phyloP scores from a whole-genome alignment of 1,140 invertebrate genomes.

The Pseudomyrmex flavicornis region DNA sequence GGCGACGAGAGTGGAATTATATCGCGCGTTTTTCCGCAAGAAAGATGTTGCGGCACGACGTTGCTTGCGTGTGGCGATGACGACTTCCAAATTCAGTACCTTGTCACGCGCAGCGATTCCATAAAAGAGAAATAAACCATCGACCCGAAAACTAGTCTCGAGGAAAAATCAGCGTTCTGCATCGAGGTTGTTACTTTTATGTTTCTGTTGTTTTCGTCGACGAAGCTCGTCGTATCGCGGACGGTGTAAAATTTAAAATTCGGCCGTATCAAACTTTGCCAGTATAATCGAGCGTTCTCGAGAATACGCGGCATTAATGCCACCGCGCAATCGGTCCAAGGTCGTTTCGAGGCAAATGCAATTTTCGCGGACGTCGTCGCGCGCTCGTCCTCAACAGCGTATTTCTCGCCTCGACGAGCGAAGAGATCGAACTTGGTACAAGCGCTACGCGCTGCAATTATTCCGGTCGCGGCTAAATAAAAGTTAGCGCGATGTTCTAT shows the following conservation, averaged over 20 bases:
- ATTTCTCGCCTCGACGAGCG: background rate
- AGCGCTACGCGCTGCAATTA: constrained; percentile 40
- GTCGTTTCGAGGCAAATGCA: constrained; percentile 32
- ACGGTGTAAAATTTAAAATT: too few species aligned
- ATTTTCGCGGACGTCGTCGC: constrained; percentile 23
- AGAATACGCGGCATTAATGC: constrained; percentile 12
- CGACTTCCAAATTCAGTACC: background rate
- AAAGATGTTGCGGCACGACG: constrained; percentile 21
- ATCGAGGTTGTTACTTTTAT: constrained; percentile 21
- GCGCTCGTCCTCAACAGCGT: background rate
- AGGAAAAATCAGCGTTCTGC: constrained; percentile 7
- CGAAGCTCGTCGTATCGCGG: too few species aligned
- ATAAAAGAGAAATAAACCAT: constrained; percentile 8
- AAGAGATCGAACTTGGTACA: constrained; percentile 14
- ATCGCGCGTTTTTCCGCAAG: background rate
- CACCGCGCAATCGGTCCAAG: constrained; percentile 33
- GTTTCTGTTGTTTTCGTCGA: background rate
- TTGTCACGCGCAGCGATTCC: background rate
- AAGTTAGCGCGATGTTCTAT: constrained; percentile 26
- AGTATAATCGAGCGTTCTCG: background rate
- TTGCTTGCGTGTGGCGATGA: constrained; percentile 19
- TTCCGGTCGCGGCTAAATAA: constrained; percentile 35
- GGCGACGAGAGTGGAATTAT: constrained; percentile 36
- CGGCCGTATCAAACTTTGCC: background rate
- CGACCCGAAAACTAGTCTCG: background rate